phyloP scores from a whole-genome alignment of 2,888 invertebrate genomes.

The Punctoribates punctum region DNA sequence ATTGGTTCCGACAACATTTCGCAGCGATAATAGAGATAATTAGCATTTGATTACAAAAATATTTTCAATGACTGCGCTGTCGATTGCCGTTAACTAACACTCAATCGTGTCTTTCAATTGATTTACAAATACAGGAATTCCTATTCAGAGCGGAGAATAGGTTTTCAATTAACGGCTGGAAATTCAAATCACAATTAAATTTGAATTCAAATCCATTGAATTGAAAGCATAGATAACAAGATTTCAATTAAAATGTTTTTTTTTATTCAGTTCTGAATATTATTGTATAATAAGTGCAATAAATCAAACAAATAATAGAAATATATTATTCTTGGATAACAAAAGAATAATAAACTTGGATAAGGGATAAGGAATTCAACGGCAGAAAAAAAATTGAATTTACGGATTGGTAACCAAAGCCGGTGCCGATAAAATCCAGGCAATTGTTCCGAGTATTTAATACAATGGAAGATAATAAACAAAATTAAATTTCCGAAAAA shows the following conservation, averaged over 20 bases:
- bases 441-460: not conserved
- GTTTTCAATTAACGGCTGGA: not conserved
- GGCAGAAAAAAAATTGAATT: not conserved
- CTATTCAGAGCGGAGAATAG: not conserved
- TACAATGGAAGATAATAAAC: not conserved
- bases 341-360: too few relatives aligned
- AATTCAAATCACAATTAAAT: not conserved
- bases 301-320: not conserved
- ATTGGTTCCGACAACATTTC: not conserved
- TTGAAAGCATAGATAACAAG: not conserved
- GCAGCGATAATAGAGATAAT: not conserved
- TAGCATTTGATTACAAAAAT: slow-evolving; percentile 13
- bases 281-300: not conserved
- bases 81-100: not conserved
- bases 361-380: too few relatives aligned
- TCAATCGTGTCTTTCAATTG: not conserved
- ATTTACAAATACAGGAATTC: slow-evolving; percentile 1
- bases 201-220: not conserved
- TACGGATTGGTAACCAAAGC: not conserved
- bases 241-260: not conserved
- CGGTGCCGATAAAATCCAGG: not conserved
- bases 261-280: not conserved
- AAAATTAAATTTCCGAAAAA: slow-evolving; percentile 8
- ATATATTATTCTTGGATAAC: not conserved
- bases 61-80: not conserved